phyloP scores from a whole-genome alignment of 2,113 vertebrate species.

The Carassius gibelio region DNA sequence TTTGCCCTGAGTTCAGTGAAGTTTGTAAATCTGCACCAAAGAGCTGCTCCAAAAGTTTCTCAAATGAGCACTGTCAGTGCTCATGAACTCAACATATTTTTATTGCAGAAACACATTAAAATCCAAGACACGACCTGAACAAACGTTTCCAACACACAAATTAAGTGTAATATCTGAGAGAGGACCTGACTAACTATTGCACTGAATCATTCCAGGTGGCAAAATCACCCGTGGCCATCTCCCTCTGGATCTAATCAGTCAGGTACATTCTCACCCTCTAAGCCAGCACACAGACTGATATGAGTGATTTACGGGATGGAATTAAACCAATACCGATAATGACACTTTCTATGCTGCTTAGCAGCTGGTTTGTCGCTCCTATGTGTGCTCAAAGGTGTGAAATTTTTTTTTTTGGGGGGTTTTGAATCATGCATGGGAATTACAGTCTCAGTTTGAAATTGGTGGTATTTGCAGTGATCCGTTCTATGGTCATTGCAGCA shows the following conservation, averaged over 20 bases:
- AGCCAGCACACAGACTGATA: slow-evolving; percentile 69
- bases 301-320: slow-evolving; percentile 77
- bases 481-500: background rate
- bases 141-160: background rate
- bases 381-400: slow-evolving; percentile 60
- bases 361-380: slow-evolving; percentile 64
- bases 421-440: slow-evolving; percentile 45
- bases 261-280: slow-evolving; percentile 78
- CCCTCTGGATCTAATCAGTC: slow-evolving; percentile 79
- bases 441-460: background rate
- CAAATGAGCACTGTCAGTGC: background rate
- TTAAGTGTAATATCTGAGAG: slow-evolving; percentile 4
- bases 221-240: slow-evolving; percentile 70
- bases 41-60: background rate
- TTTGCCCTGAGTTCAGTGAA: background rate
- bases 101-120: background rate
- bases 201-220: slow-evolving; percentile 79
- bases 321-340: slow-evolving; percentile 71
- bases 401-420: slow-evolving; percentile 34
- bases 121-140: background rate
- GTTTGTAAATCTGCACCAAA: background rate
- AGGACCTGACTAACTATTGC: slow-evolving; percentile 42
- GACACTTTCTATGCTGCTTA: slow-evolving; percentile 60
- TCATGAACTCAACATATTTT: background rate
- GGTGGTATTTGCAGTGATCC: slow-evolving; percentile 12